Evolutionary conservation across 2,888 invertebrate genomes (phyloP), one percentile per base, ranked within the genome.

Genomic region (Pammene fasciana): DNA sequence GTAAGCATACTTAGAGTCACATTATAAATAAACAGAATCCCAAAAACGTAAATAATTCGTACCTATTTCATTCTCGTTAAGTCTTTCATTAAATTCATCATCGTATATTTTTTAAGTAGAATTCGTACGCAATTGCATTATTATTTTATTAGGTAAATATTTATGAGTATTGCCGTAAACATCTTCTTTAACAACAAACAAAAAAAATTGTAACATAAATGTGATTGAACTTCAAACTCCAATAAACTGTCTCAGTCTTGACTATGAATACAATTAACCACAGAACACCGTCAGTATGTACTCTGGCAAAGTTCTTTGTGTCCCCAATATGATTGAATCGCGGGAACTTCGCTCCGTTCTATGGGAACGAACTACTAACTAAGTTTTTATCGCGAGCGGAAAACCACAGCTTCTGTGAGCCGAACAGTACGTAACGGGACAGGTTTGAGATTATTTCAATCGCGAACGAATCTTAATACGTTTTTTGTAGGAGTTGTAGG

Each of bases 361-460:
- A 18, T 65, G 36, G 62, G 46, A 55, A 55, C 61, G 59, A 65
- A 46, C 68, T 52, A 52, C 64, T 65, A 65, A 70, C 65, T 59
- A 65, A 70, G 68, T 70, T 70, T 70, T 65, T 70, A 70, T 70
- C 68, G 65, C 65, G 9, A 65, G 38, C 59, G 59, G 65, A 54
- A 68, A 43, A n/a, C 10, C 45, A 46, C 64, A 54, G 68, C 11
- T 13, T 13, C 26, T 13, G 1, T 2, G 1, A 43, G 10, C 7
- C 0, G 8, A 11, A n/a, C 59, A 67, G 59, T 57, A 52, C 5
- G 50, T 34, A 54, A 6, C 7, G 45, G 13, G 7, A 10, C 43
- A 43, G 10, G 11, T 8, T 11, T 8, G 11, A 11, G 5, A 43
- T n/a, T n/a, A n/a, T n/a, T n/a, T n/a, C n/a, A n/a, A n/a, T n/a